Evolutionary conservation across 1,140 invertebrate genomes (phyloP).

Genomic region (Drosophila pseudoananassae): DNA sequence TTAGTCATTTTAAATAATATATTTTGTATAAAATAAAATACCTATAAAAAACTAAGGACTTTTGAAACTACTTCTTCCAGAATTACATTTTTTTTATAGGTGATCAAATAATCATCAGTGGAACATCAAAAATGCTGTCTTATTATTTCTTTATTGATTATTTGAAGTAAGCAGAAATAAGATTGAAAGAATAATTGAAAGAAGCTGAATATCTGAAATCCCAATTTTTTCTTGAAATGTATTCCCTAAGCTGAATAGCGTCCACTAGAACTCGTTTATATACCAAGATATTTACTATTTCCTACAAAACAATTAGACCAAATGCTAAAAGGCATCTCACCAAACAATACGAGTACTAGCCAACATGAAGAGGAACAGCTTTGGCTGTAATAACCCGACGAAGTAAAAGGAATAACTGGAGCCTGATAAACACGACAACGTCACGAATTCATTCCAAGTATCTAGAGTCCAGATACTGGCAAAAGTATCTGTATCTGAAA

Average conservation of each 20-base stretch:
- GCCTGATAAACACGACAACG: conserved; percentile 77
- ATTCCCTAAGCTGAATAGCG: conserved; percentile 30
- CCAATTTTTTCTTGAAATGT: conserved; percentile 3
- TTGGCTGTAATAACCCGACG: conserved; percentile 33
- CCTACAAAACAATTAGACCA: conserved; percentile 78
- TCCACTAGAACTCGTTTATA: conserved; percentile 19
- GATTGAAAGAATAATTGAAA: too few species aligned
- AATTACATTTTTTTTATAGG: too few species aligned
- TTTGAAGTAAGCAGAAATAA: too few species aligned
- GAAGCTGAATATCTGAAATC: too few species aligned
- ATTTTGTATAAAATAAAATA: too few species aligned
- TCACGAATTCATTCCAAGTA: conserved; percentile 51
- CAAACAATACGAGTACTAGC: conserved; percentile 16
- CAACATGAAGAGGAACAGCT: conserved; percentile 9
- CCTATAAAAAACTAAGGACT: too few species aligned
- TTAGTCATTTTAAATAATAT: too few species aligned
- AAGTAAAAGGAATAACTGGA: conserved; percentile 36
- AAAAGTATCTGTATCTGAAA: conserved; percentile 45
- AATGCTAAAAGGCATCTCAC: conserved; percentile 69
- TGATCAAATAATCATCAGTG: too few species aligned
- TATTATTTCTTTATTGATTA: too few species aligned
- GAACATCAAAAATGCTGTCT: too few species aligned
- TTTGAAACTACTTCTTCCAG: too few species aligned
- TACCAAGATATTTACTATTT: conserved; percentile 60
- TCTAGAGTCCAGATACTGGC: conserved; percentile 6